phyloP scores from a whole-genome alignment of 2,797 vertebrate species.

The Eulemur albifrons region DNA sequence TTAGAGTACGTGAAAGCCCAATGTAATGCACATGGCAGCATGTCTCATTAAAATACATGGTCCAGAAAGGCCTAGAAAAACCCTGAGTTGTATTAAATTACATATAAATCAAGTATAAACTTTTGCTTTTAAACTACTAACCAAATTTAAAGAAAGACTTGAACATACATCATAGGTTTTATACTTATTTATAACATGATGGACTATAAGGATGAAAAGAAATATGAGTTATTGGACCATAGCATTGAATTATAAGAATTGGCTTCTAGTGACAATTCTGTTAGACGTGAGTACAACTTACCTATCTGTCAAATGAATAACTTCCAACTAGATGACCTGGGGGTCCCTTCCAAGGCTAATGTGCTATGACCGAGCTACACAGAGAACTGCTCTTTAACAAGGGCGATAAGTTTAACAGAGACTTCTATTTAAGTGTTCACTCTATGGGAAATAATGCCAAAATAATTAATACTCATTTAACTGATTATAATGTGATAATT shows the following conservation, averaged over 20 bases:
- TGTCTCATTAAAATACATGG: neutral
- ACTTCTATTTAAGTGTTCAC: neutral
- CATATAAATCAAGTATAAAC: neutral
- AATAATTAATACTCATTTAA: conserved; percentile 50
- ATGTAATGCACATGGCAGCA: neutral
- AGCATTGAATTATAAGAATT: neutral
- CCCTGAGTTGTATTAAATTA: neutral
- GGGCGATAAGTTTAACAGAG: neutral
- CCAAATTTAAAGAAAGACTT: neutral
- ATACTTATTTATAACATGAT: neutral
- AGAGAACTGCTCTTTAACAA: neutral
- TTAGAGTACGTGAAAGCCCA: neutral
- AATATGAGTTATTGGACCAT: neutral
- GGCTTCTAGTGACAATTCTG: neutral
- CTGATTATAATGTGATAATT: conserved; percentile 49
- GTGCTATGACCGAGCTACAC: neutral
- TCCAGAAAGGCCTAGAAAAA: neutral
- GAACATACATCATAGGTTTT: neutral
- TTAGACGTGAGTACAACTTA: neutral
- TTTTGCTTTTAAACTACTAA: conserved; percentile 15
- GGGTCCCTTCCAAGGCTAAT: neutral
- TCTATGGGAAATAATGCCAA: neutral
- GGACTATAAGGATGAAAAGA: neutral
- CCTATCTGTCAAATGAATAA: neutral
- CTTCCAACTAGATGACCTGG: neutral